phyloP scores from a whole-genome alignment of 2,888 invertebrate species.

The Molanna angustata region DNA sequence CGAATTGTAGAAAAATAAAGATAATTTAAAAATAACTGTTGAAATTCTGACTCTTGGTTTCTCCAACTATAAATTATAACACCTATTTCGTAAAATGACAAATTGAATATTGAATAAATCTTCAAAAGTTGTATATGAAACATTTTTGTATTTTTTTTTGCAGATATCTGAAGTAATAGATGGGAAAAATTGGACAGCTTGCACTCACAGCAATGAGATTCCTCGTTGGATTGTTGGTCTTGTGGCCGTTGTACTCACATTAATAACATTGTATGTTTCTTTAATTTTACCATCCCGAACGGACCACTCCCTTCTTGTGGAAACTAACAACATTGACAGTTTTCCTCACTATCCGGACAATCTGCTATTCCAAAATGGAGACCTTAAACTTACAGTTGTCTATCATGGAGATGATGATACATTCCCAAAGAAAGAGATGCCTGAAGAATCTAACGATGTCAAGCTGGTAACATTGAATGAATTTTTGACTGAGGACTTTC shows the following conservation, averaged over 20 bases:
- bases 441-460: conserved; percentile 6
- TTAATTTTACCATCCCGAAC: conserved; percentile 26
- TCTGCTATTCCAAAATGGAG: conserved; percentile 12
- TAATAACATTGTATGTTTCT: conserved; percentile 30
- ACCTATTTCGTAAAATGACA: no score
- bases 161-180: conserved; percentile 24
- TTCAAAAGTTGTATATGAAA: no score
- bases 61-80: no score
- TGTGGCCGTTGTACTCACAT: conserved; percentile 23
- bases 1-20: no score
- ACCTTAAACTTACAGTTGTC: conserved; percentile 15
- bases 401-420: conserved; percentile 14
- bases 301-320: conserved; percentile 15
- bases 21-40: no score
- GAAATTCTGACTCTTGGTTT: no score
- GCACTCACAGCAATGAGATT: conserved; percentile 24
- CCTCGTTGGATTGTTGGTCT: conserved; percentile 28
- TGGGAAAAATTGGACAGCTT: conserved; percentile 26
- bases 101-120: no score
- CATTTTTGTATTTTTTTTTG: conserved; percentile 13
- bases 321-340: conserved; percentile 4
- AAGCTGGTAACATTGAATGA: conserved; percentile 29
- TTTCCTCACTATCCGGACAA: conserved; percentile 18
- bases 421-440: conserved; percentile 11
- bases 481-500: conserved; percentile 27